These are phyloP conservation scores for Aphelenchoides bicaudatus DNA, from an alignment of 2,888 invertebrate genomes.

Conservation along the genomic window DNA sequence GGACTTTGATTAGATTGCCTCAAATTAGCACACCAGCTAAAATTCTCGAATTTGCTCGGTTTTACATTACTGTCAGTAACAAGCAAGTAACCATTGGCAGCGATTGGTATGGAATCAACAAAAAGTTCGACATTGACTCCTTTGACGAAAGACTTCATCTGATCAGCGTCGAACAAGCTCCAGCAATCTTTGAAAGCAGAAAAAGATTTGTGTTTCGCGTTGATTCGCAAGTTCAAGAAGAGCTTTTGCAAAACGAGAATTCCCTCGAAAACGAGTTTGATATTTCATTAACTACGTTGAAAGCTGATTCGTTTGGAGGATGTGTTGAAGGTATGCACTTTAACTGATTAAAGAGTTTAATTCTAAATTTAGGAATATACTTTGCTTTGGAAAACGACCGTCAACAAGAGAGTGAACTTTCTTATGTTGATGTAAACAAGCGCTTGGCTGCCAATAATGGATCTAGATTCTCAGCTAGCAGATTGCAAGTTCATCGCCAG, in stretches of 20 bases:
- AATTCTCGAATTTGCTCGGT: no score
- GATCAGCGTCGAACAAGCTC: conserved; percentile 24
- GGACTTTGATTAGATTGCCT: conserved; percentile 13
- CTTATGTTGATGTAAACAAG: background rate
- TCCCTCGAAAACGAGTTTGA: no score
- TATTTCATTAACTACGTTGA: no score
- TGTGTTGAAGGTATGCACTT: conserved; percentile 6
- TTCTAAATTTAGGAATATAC: conserved; percentile 5
- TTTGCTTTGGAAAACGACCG: conserved; percentile 2
- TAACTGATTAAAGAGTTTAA: background rate
- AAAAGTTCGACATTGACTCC: conserved; percentile 24
- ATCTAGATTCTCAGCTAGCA: no score
- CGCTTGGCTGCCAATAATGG: no score
- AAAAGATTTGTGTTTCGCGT: no score
- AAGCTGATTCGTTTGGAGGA: no score
- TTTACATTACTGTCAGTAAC: no score
- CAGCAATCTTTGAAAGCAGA: no score
- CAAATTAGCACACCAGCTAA: background rate
- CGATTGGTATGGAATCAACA: background rate
- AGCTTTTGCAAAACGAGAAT: no score
- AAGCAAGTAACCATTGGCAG: background rate
- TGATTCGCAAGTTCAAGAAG: no score
- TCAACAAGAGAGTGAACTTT: background rate
- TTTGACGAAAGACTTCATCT: conserved; percentile 36
- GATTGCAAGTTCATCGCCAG: no score